A percentile compares a stretch with the other conserved stretches of the same genome.
These are phyloP conservation scores for Xenopus laevis DNA, from an alignment of 2,113 vertebrate species.

Conservation along the genomic window DNA sequence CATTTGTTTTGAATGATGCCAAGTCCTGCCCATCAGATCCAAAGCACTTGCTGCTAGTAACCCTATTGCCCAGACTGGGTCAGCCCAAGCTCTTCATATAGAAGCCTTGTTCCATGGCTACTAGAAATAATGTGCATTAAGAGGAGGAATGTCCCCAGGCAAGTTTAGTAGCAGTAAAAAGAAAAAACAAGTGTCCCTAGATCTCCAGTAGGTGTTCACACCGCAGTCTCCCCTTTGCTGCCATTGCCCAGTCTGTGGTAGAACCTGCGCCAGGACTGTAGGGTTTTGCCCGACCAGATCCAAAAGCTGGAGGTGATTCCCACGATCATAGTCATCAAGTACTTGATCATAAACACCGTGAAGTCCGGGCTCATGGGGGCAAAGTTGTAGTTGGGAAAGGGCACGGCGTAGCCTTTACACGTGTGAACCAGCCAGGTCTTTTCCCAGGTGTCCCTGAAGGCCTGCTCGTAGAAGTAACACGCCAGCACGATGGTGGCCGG, in stretches of 20 bases:
- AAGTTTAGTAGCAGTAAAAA: not conserved
- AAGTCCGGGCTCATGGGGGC: constrained; percentile 82
- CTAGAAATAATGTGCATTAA: constrained; percentile 2
- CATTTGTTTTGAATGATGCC: no score
- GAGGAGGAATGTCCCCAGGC: not conserved
- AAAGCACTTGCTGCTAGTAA: not conserved
- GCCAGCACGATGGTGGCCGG: constrained; percentile 82
- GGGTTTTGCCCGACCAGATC: constrained; percentile 92
- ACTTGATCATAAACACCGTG: constrained; percentile 91
- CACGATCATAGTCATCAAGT: constrained; percentile 91
- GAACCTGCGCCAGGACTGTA: constrained; percentile 86
- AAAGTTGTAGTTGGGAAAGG: constrained; percentile 74
- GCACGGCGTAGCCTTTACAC: constrained; percentile 79
- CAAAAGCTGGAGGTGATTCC: constrained; percentile 90
- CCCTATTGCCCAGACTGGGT: not conserved
- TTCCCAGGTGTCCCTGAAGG: constrained; percentile 84
- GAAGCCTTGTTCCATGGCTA: not conserved
- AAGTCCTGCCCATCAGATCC: no score
- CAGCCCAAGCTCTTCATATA: not conserved
- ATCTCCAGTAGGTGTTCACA: constrained; percentile 61
- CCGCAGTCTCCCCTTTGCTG: constrained; percentile 94
- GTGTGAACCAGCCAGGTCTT: constrained; percentile 83
- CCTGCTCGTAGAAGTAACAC: constrained; percentile 89
- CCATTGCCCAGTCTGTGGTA: constrained; percentile 82
- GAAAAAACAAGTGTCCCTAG: constrained; percentile 3